Percentiles rank a stretch among this genome's conserved stretches.
Conservation (phyloP, 2,113 vertebrate species). For the Gobio gobio region DNA sequence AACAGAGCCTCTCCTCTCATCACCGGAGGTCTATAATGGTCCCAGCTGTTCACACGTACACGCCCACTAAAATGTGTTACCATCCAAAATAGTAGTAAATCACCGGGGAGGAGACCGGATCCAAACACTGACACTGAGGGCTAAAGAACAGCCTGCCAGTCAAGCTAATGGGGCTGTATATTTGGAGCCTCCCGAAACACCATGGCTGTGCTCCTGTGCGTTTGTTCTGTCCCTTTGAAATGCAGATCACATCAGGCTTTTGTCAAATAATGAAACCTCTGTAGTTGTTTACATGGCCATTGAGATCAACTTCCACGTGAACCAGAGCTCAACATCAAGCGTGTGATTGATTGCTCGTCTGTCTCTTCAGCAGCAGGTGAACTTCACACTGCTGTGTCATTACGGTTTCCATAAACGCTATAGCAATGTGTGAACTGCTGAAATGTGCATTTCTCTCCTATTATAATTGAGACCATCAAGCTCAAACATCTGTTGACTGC, state of each 20-base stretch:
- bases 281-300: background rate
- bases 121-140: conserved; percentile 8
- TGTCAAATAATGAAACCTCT: background rate
- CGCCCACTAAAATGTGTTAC: conserved; percentile 25
- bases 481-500: conserved; percentile 28
- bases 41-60: conserved; percentile 35
- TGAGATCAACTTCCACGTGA: background rate
- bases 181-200: background rate
- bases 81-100: conserved; percentile 36
- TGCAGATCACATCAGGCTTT: background rate
- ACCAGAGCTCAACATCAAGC: background rate
- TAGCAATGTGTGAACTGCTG: background rate
- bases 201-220: background rate
- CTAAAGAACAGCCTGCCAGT: conserved; percentile 20
- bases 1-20: conserved; percentile 2
- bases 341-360: background rate
- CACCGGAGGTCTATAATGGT: background rate
- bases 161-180: conserved; percentile 5
- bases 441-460: background rate
- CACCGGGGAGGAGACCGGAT: conserved; percentile 41
- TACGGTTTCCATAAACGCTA: background rate
- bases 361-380: background rate
- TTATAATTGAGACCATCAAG: conserved; percentile 18
- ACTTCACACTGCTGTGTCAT: background rate
- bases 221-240: background rate